phyloP scores from a whole-genome alignment of 1,140 invertebrate species.

The Bactericera cockerelli region DNA sequence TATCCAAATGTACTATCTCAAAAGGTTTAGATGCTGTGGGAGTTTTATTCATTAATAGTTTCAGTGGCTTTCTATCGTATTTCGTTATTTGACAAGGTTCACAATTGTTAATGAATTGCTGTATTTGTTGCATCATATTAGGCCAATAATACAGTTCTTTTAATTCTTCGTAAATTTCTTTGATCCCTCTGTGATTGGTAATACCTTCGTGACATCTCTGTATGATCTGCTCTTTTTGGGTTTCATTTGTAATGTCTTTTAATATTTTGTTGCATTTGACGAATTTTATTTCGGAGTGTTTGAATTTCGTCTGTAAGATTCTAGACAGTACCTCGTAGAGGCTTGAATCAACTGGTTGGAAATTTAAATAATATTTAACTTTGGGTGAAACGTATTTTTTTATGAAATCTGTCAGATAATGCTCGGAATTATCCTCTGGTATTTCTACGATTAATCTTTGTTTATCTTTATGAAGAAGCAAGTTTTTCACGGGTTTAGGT shows the following conservation, averaged over 20 bases:
- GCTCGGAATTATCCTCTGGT: background rate
- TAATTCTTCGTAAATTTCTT: background rate
- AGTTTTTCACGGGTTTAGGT: too few species aligned
- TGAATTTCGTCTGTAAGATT: background rate
- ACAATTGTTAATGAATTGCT: background rate
- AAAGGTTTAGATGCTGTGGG: background rate
- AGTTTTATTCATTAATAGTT: background rate
- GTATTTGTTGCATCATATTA: background rate
- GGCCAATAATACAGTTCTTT: conserved; percentile 3
- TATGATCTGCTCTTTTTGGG: background rate
- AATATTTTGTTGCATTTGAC: background rate
- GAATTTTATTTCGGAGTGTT: background rate
- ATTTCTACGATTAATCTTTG: background rate
- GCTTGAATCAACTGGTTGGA: background rate
- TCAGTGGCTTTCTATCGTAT: background rate
- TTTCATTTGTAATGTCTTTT: background rate
- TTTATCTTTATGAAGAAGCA: background rate
- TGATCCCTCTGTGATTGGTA: background rate
- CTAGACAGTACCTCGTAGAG: background rate
- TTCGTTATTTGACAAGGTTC: background rate
- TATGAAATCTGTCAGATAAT: background rate
- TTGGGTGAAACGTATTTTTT: background rate
- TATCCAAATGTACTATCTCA: background rate
- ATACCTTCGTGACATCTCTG: background rate
- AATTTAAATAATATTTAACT: background rate